Conservation (phyloP, 2,888 invertebrate genomes). For the Tipula vernalis region DNA sequence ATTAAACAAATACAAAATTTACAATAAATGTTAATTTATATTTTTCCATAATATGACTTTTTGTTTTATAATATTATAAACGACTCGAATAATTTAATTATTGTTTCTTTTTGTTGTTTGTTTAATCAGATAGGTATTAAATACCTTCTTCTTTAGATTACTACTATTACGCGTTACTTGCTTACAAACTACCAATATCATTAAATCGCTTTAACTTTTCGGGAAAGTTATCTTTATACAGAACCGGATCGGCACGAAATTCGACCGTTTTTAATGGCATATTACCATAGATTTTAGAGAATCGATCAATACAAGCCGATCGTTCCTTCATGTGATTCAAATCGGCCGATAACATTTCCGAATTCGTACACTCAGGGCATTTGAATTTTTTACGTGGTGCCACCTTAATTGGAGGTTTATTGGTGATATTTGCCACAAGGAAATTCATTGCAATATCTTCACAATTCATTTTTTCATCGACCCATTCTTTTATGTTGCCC, state of each 20-base stretch:
- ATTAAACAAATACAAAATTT: not conserved
- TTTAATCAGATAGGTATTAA: not conserved
- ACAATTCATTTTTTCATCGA: conserved; percentile 93
- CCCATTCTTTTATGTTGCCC: conserved; percentile 71
- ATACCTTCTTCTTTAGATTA: not conserved
- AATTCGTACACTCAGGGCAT: conserved; percentile 88
- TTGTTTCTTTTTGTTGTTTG: not conserved
- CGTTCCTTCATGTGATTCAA: conserved; percentile 85
- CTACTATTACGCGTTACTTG: not conserved
- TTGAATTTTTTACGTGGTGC: conserved; percentile 94
- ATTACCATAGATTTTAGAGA: conserved; percentile 65
- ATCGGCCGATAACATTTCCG: conserved; percentile 88
- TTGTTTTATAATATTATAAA: not conserved
- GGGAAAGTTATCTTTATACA: conserved; percentile 76
- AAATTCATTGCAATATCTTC: conserved; percentile 99
- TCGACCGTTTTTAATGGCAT: conserved; percentile 85
- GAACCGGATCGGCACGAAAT: conserved; percentile 88
- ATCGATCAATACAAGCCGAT: conserved; percentile 75
- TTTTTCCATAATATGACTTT: not conserved
- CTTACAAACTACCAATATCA: conserved; percentile 74
- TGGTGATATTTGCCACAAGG: conserved; percentile 82
- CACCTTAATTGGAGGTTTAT: conserved; percentile 85
- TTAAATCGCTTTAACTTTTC: conserved; percentile 79
- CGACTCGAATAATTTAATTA: not conserved
- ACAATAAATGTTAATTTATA: not conserved